phyloP scores from a whole-genome alignment of 2,797 vertebrate genomes.

The Orestias chungarensis region DNA sequence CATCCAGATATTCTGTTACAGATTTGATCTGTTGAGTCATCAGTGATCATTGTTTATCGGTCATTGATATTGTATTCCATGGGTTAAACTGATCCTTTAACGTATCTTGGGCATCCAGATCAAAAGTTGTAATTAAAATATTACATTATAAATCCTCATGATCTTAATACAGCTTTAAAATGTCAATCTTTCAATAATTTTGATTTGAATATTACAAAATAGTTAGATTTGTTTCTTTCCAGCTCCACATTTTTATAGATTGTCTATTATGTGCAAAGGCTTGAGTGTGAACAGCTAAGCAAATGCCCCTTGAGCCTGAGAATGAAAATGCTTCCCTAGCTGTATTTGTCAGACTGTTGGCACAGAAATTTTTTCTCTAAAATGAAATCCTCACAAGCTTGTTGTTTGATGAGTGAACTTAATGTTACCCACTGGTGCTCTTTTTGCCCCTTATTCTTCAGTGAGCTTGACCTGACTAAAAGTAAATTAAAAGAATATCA shows the following conservation, averaged over 20 bases:
- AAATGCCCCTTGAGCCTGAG: slow-evolving; percentile 22
- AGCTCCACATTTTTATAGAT: slow-evolving; percentile 28
- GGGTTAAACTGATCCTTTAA: background rate
- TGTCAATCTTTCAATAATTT: background rate
- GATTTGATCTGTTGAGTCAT: slow-evolving; percentile 16
- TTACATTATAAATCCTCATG: background rate
- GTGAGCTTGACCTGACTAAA: background rate
- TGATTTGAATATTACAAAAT: slow-evolving; percentile 21
- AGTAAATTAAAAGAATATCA: background rate
- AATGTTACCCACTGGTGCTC: slow-evolving; percentile 5
- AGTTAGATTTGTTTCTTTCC: background rate
- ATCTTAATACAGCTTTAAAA: background rate
- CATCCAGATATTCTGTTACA: slow-evolving; percentile 26
- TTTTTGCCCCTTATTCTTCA: background rate
- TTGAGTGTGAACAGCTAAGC: slow-evolving; percentile 24
- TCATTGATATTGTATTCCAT: background rate
- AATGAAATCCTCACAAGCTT: slow-evolving; percentile 26
- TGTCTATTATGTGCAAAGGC: slow-evolving; percentile 20
- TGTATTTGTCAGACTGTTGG: slow-evolving; percentile 27
- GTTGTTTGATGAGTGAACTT: slow-evolving; percentile 13
- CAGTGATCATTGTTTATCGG: background rate
- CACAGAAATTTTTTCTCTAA: slow-evolving; percentile 16
- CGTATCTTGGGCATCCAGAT: background rate
- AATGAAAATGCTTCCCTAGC: slow-evolving; percentile 32
- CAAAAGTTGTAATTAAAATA: background rate